Evolutionary conservation across 2,888 invertebrate species (phyloP), one percentile per base, ranked within the genome.

Genomic region (Leptopilina myrica): DNA sequence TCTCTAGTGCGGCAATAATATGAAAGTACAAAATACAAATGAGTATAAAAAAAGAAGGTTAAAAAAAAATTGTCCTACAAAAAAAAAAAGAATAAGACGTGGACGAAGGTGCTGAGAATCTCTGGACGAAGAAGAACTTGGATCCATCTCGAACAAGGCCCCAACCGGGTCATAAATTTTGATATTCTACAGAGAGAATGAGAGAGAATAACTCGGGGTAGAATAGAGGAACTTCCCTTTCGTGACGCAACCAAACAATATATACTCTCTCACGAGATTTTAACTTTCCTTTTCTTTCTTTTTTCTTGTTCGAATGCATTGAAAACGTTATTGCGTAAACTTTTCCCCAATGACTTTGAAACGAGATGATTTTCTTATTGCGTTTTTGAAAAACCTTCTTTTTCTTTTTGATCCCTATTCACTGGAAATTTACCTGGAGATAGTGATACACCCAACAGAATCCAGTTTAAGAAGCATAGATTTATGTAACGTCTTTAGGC

Each of bases 211-310:
- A 33, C 33, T 49, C 77, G 76, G 59, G 64, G 46, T n/a, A 76
- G 67, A 78, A 73, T 46, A 7, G 84, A 78, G 79, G 79, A 82
- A 85, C 84, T 84, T 85, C 82, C 84, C 80, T 82, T 86, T 83
- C 43, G 87, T 90, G 90, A 90, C 89, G 90, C 86, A 90, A 89
- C 90, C 85, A 87, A 9, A 89, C 90, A 89, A 49, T 43, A 90
- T 90, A 86, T 33, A 33, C 33, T 33, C 89, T 86, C 86, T 81
- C 84, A 84, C 84, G 84, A 86, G 84, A 81, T 84, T 85, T 85
- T 85, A 81, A 84, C 85, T 85, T 84, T 86, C 83, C 82, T 81
- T 84, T 85, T 85, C 89, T 87, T 87, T 82, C 81, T 33, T 33
- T 3, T 33, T 33, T 33, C 33, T 33, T 33, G 33, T 33, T 67